Evolutionary conservation across 2,888 invertebrate species (phyloP).

Genomic region (Perizoma affinitatum): DNA sequence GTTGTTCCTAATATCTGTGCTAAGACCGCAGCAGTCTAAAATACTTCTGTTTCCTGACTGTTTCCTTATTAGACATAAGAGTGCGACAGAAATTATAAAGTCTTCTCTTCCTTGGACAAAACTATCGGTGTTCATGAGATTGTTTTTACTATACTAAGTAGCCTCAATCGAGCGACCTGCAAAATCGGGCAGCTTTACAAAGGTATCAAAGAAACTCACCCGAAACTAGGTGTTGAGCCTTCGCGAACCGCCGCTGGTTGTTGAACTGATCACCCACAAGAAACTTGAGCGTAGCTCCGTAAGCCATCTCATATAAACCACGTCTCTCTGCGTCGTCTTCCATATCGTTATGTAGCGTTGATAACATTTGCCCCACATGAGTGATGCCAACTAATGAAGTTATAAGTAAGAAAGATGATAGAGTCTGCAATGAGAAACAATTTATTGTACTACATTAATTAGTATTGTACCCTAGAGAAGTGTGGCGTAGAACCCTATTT

Average conservation of each 20-base stretch:
- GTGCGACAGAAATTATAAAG: too few relatives aligned
- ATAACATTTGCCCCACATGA: constrained; percentile 77
- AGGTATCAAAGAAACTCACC: constrained; percentile 48
- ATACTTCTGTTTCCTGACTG: too few relatives aligned
- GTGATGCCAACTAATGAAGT: constrained; percentile 77
- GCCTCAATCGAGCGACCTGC: neutral
- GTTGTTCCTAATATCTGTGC: too few relatives aligned
- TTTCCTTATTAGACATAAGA: too few relatives aligned
- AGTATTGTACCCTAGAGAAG: too few relatives aligned
- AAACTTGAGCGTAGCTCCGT: constrained; percentile 63
- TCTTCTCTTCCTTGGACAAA: too few relatives aligned
- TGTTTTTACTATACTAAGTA: too few relatives aligned
- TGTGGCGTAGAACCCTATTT: too few relatives aligned
- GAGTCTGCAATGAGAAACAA: constrained; percentile 57
- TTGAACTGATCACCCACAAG: constrained; percentile 77
- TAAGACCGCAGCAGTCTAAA: too few relatives aligned
- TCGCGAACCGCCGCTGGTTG: constrained; percentile 78
- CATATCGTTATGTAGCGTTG: constrained; percentile 79
- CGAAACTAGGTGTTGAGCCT: constrained; percentile 77
- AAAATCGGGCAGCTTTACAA: neutral
- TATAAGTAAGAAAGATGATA: constrained; percentile 76
- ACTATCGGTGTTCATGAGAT: too few relatives aligned
- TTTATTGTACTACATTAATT: too few relatives aligned
- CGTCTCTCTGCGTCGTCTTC: constrained; percentile 77
- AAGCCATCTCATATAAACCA: constrained; percentile 66